Percentiles rank a stretch among this genome's conserved stretches.
Conservation (phyloP, 2,888 invertebrate species). For the Latheticus oryzae region DNA sequence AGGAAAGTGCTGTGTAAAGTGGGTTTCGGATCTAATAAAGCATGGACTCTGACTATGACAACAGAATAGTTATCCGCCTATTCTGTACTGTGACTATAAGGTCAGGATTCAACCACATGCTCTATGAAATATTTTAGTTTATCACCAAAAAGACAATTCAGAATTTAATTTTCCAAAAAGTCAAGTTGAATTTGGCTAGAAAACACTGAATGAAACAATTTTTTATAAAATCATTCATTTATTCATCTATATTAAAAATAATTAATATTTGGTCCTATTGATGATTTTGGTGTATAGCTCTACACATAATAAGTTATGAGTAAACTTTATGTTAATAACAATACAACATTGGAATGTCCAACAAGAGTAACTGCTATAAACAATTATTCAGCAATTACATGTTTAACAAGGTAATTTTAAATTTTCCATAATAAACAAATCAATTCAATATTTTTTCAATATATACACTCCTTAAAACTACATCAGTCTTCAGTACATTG, state of each 20-base stretch:
- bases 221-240: too few relatives aligned
- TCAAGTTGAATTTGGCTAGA: too few relatives aligned
- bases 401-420: conserved; percentile 33
- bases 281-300: conserved; percentile 36
- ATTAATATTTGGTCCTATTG: conserved; percentile 12
- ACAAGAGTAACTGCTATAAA: conserved; percentile 24
- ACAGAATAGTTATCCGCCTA: too few relatives aligned
- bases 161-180: too few relatives aligned
- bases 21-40: too few relatives aligned
- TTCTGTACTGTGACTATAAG: too few relatives aligned
- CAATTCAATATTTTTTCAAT: conserved; percentile 22
- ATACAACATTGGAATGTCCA: conserved; percentile 39
- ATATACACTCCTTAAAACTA: conserved; percentile 36
- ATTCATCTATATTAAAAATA: conserved; percentile 1
- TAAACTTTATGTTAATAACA: conserved; percentile 9
- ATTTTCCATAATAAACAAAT: conserved; percentile 31
- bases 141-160: too few relatives aligned
- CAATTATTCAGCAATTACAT: conserved; percentile 27
- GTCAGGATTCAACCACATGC: too few relatives aligned
- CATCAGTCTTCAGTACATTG: conserved; percentile 33
- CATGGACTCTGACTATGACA: too few relatives aligned
- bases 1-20: too few relatives aligned
- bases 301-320: conserved; percentile 29
- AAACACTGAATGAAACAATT: too few relatives aligned
- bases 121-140: too few relatives aligned